Evolutionary conservation across 2,888 invertebrate genomes (phyloP).

Genomic region (Drosophila barbarae): DNA sequence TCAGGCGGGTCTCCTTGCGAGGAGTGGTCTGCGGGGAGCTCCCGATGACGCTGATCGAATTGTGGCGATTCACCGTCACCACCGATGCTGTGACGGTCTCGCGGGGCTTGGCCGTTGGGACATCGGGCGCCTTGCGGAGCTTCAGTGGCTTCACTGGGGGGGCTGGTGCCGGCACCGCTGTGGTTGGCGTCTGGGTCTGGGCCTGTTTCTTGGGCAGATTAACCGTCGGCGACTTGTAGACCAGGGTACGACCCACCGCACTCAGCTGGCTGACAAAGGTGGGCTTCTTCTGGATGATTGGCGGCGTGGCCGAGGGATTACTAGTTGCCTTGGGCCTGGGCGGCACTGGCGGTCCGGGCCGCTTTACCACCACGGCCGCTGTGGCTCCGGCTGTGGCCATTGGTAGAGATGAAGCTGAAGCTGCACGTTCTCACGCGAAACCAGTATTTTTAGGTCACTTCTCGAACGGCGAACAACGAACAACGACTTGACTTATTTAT

Average conservation of each 20-base stretch:
- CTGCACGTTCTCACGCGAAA: slow-evolving; percentile 71
- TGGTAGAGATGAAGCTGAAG: slow-evolving; percentile 37
- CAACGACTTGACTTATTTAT: slow-evolving; percentile 56
- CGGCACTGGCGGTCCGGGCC: slow-evolving; percentile 88
- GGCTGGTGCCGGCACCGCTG: slow-evolving; percentile 49
- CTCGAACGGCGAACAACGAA: slow-evolving; percentile 39
- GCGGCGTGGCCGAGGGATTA: slow-evolving; percentile 46
- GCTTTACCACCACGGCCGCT: slow-evolving; percentile 81
- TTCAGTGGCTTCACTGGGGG: slow-evolving; percentile 58
- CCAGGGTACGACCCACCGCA: slow-evolving; percentile 79
- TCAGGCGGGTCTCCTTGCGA: slow-evolving; percentile 74
- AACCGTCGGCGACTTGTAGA: slow-evolving; percentile 79
- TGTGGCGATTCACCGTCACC: slow-evolving; percentile 66
- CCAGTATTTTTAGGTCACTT: slow-evolving; percentile 79
- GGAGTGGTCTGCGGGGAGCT: slow-evolving; percentile 59
- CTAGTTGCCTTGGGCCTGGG: slow-evolving; percentile 84
- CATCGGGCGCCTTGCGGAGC: slow-evolving; percentile 76
- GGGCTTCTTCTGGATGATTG: slow-evolving; percentile 72
- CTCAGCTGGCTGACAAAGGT: slow-evolving; percentile 64
- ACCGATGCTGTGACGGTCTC: slow-evolving; percentile 49
- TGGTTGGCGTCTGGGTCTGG: slow-evolving; percentile 67
- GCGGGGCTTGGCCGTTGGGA: slow-evolving; percentile 70
- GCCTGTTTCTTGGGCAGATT: slow-evolving; percentile 76
- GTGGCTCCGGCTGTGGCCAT: slow-evolving; percentile 47
- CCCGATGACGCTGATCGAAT: slow-evolving; percentile 55